Conservation (phyloP, 37 sponge, comb jelly and placozoan species). For the Axinella damicornis region DNA sequence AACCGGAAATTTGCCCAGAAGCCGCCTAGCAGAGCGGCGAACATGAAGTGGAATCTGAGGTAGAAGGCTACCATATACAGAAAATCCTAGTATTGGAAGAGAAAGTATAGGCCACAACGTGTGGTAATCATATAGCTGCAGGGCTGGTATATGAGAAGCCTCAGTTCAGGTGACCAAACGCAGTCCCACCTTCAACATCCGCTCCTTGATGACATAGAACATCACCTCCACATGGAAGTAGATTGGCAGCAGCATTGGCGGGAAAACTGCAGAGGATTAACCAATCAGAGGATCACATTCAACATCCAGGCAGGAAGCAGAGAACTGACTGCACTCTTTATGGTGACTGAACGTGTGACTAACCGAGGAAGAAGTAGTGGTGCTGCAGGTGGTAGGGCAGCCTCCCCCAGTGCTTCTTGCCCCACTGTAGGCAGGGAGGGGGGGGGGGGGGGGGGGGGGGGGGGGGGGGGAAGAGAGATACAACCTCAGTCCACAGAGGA, state of each 20-base stretch:
- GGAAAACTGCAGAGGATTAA: conserved; percentile 55
- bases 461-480: too few species aligned
- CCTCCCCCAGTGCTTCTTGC: conserved; percentile 67
- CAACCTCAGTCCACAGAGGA: too few species aligned
- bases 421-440: conserved; percentile 45
- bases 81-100: conserved; percentile 45
- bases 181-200: conserved; percentile 72
- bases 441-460: too few species aligned
- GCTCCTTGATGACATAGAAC: conserved; percentile 43
- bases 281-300: too few species aligned
- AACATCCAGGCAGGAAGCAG: too few species aligned
- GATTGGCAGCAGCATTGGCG: conserved; percentile 83
- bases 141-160: too few species aligned
- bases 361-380: conserved; percentile 80
- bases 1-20: conserved; percentile 73
- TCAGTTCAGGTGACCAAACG: too few species aligned
- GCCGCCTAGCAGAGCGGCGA: conserved; percentile 66
- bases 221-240: conserved; percentile 87
- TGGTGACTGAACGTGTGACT: too few species aligned
- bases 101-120: background rate
- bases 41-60: conserved; percentile 48
- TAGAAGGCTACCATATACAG: conserved; percentile 47
- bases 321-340: too few species aligned
- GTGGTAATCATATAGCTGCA: too few species aligned
- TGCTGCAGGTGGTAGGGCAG: conserved; percentile 80